Percentiles rank a stretch among this genome's conserved stretches.
phyloP scores from a whole-genome alignment of 2,797 vertebrate genomes.

The Melanotaenia pygmaea region DNA sequence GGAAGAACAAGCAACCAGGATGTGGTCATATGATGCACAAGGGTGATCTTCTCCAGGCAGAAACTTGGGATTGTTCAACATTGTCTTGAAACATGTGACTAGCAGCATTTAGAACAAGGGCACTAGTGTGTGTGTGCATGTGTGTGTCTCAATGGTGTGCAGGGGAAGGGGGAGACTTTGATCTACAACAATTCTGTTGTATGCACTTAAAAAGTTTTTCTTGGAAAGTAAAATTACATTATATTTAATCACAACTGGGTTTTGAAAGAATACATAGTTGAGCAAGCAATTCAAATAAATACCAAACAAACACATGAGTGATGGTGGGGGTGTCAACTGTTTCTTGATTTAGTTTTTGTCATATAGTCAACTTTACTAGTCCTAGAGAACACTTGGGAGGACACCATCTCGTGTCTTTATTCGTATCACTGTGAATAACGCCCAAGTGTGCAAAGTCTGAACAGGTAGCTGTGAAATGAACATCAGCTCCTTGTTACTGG shows the following conservation, averaged over 20 bases:
- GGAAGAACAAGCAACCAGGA: slow-evolving; percentile 59
- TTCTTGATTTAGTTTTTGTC: not conserved
- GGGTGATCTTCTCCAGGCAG: slow-evolving; percentile 77
- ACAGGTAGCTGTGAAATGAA: slow-evolving; percentile 82
- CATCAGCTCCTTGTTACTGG: slow-evolving; percentile 77
- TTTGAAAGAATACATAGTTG: no score
- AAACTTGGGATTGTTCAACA: slow-evolving; percentile 72
- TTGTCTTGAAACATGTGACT: slow-evolving; percentile 88
- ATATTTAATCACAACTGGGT: no score
- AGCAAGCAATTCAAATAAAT: no score
- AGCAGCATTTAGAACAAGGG: slow-evolving; percentile 74
- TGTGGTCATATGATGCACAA: slow-evolving; percentile 81
- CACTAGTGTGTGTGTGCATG: slow-evolving; percentile 58
- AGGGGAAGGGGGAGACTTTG: slow-evolving; percentile 11
- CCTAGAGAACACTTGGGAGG: slow-evolving; percentile 8
- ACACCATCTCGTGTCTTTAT: slow-evolving; percentile 51
- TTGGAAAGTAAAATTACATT: not conserved
- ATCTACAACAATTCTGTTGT: not conserved
- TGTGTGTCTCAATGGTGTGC: slow-evolving; percentile 1
- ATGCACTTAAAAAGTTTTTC: not conserved
- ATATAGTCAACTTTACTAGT: not conserved
- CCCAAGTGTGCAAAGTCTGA: slow-evolving; percentile 68
- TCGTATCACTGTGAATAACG: slow-evolving; percentile 59
- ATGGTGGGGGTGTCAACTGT: not conserved
- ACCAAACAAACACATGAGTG: not conserved